Conservation (phyloP, 2,113 vertebrate genomes). For the Sardina pilchardus region DNA sequence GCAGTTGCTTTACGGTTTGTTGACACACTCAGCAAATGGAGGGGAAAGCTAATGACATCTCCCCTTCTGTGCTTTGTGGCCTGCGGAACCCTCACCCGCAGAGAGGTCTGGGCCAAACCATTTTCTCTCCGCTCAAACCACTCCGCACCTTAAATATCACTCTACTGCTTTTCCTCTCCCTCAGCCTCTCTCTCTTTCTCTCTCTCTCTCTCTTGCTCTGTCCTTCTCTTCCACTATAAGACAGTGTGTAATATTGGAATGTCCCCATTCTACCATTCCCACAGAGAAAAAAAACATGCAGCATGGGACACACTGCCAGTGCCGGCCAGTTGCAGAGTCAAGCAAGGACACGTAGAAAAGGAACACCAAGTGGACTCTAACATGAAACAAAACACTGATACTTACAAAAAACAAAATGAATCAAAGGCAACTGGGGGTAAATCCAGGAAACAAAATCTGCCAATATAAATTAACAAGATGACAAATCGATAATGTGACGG, state of each 20-base stretch:
- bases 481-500: constrained; percentile 50
- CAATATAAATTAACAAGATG: constrained; percentile 30
- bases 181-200: constrained; percentile 35
- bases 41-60: constrained; percentile 33
- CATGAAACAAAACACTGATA: not conserved
- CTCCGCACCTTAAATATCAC: constrained; percentile 14
- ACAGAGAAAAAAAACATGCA: not conserved
- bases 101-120: constrained; percentile 29
- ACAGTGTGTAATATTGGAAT: not conserved
- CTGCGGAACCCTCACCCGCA: constrained; percentile 27
- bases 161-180: constrained; percentile 35
- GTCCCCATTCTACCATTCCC: not conserved
- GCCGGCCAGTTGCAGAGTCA: not conserved
- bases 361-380: not conserved
- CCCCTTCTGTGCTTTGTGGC: constrained; percentile 20
- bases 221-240: not conserved
- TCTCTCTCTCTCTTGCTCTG: constrained; percentile 36
- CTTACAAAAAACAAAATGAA: not conserved
- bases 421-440: not conserved
- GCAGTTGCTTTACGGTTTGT: constrained; percentile 38
- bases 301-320: not conserved
- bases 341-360: not conserved
- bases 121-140: constrained; percentile 23
- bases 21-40: constrained; percentile 33
- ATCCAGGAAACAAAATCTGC: not conserved